Evolutionary conservation across 1,140 invertebrate genomes (phyloP).

Genomic region (Lordiphosa stackelbergi): DNA sequence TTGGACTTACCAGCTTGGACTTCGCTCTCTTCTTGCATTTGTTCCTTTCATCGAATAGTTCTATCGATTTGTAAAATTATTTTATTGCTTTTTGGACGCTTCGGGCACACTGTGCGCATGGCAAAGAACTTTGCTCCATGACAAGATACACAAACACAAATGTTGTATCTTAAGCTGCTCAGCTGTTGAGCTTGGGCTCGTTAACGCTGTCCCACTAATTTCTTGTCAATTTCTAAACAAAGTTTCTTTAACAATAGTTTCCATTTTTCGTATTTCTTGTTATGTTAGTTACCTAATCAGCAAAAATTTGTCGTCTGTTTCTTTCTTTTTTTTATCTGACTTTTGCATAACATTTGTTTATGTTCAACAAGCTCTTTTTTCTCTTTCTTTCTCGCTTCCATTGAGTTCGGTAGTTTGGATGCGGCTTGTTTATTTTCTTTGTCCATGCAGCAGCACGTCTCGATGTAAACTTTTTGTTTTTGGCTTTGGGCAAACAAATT

Average conservation of each 20-base stretch:
- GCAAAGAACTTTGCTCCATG: no score
- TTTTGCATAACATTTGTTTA: slow-evolving; percentile 57
- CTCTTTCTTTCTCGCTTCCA: slow-evolving; percentile 32
- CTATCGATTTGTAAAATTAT: no score
- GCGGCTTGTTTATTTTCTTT: slow-evolving; percentile 32
- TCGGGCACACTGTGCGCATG: no score
- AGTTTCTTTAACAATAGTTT: slow-evolving; percentile 48
- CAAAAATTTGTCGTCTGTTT: slow-evolving; percentile 35
- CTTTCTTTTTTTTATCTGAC: slow-evolving; percentile 5
- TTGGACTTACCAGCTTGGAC: no score
- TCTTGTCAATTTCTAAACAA: slow-evolving; percentile 57
- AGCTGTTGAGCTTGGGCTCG: slow-evolving; percentile 1
- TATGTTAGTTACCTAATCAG: slow-evolving; percentile 48
- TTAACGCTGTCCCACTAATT: slow-evolving; percentile 15
- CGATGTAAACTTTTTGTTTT: slow-evolving; percentile 42
- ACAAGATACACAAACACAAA: no score
- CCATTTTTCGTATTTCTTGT: slow-evolving; percentile 21
- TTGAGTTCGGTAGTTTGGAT: no score
- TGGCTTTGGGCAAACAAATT: slow-evolving; percentile 48
- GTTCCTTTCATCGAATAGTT: no score
- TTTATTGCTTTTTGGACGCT: no score
- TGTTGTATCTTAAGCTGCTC: not conserved
- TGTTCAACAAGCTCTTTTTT: slow-evolving; percentile 42
- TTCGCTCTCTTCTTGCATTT: no score
- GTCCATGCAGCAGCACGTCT: slow-evolving; percentile 60